Evolutionary conservation across 2,113 vertebrate genomes (phyloP), one percentile per base, ranked within the genome.

Genomic region (Philantomba maxwellii): DNA sequence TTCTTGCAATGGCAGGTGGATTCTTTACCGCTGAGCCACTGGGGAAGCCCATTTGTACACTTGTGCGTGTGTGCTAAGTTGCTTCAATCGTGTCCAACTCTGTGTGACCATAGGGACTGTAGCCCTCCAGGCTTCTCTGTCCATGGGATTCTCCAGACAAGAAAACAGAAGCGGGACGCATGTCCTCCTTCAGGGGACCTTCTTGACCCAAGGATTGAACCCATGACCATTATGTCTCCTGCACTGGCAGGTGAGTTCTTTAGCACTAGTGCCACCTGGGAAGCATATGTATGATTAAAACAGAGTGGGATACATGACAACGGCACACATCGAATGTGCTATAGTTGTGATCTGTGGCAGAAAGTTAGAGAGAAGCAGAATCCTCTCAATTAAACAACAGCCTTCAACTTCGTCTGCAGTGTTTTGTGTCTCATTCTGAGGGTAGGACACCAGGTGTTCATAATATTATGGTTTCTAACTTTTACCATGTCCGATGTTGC

Each of bases 301-400:
- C 43, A 9, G 5, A 64, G 36, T 45, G 15, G 28, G 60, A 45
- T 21, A 5, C 3, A 2, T 0, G 10, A 7, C 36, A 55, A 80
- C 28, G 21, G 26, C 1, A 17, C 53, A 19, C 14, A n/a, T n/a
- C 6, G 2, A n/a, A 28, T 64, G 49, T 11, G 19, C 73, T 17
- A 6, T 11, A 3, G 19, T 12, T 11, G 25, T 5, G 2, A 25
- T 0, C 0, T 9, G 19, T 25, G 83, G 26, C 13, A 21, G 26
- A 10, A 80, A 66, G 30, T 26, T 10, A 53, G 36, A n/a, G 15
- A 66, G 28, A 66, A 64, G 21, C 6, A n/a, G 47, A 82, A 39
- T 49, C 30, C 19, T 39, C 25, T 45, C 2, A 6, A 14, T n/a
- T 51, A 43, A 55, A n/a, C 33, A 45, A 36, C 26, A 45, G 6